Evolutionary conservation across 1,140 invertebrate genomes (phyloP).

Genomic region (Eriosoma lanigerum): DNA sequence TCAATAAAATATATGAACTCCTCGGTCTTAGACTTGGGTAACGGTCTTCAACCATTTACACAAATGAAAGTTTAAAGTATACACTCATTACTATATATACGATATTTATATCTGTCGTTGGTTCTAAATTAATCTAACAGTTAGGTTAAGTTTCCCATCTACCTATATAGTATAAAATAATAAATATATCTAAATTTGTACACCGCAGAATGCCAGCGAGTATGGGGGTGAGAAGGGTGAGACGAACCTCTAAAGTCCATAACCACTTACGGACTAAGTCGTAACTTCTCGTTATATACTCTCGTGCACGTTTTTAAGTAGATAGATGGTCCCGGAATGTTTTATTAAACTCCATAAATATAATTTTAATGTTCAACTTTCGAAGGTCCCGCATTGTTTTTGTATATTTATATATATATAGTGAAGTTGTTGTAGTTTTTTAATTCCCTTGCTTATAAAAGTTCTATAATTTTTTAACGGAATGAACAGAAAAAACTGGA

Average conservation of each 20-base stretch:
- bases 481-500: not conserved
- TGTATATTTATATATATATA: not conserved
- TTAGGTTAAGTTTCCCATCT: not conserved
- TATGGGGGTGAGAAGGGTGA: not conserved
- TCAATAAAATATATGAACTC: too few relatives aligned
- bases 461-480: constrained; percentile 48
- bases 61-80: not conserved
- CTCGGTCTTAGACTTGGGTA: not conserved
- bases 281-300: constrained; percentile 30
- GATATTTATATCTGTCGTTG: too few relatives aligned
- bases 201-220: not conserved
- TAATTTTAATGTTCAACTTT: constrained; percentile 46
- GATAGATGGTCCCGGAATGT: constrained; percentile 37
- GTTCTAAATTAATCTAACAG: not conserved
- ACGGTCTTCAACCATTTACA: not conserved
- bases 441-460: constrained; percentile 49
- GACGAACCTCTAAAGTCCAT: constrained; percentile 28
- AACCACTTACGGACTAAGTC: constrained; percentile 21
- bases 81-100: not conserved
- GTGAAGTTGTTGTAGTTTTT: constrained; percentile 17
- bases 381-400: constrained; percentile 17
- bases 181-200: not conserved
- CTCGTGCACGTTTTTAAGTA: constrained; percentile 22
- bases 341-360: constrained; percentile 50
- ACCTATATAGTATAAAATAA: not conserved